Evolutionary conservation across 2,888 invertebrate species (phyloP), one percentile per base, ranked within the genome.

Genomic region (Autographa pulchrina): DNA sequence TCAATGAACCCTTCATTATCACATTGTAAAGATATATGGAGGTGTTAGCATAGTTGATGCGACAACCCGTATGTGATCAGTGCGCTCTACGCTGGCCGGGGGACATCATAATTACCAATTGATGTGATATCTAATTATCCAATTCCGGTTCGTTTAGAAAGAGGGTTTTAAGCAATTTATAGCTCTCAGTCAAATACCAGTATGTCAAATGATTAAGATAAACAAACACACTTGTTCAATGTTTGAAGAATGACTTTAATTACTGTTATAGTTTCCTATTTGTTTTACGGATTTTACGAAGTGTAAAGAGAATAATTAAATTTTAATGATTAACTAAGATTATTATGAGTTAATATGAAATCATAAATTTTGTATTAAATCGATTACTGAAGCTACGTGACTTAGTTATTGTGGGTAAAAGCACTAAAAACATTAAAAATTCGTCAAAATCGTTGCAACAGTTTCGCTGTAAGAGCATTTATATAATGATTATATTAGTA

Each of bases 131-230:
- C 74, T 72, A 20, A 78, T 72, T 78, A 62, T 78, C 38, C 81
- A 72, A 78, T 78, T 81, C 41, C 4, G 67, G 54, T 65, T 81
- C 48, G 74, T 73, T 77, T 68, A 68, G 68, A 81, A 6, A 56
- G 43, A 43, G 20, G 65, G 72, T 72, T 68, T 68, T 73, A 66
- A 43, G 56, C 35, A 66, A 78, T 68, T 69, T 81, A 72, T 62
- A 64, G 58, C 35, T 64, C 61, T 72, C 61, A 56, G 32, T 81
- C 25, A 13, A 58, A 63, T 64, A 77, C 52, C 60, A 64, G 68
- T 65, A 65, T 58, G 48, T 62, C 18, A 72, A 77, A 38, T 59
- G 43, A 54, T 68, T 65, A 20, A 59, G 52, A 66, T 77, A 68
- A 72, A 68, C 54, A 81, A 77, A 72, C 59, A 59, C 25, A 54